Evolutionary conservation across 2,888 invertebrate genomes (phyloP), one percentile per base, ranked within the genome.

Genomic region (Trilocha varians): DNA sequence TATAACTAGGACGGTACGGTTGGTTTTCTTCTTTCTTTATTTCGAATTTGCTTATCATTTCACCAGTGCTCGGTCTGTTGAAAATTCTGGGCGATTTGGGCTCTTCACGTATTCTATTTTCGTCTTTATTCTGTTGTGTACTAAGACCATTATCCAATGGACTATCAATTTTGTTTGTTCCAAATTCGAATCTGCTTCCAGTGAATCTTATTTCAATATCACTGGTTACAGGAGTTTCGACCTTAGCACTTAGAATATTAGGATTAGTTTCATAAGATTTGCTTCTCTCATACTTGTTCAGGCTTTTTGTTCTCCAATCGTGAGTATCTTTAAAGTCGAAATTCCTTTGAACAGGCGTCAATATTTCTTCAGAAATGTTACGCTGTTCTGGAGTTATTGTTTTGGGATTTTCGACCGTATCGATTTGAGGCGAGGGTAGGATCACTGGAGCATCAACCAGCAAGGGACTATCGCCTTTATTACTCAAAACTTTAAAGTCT

Each of bases 341-440:
- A 25, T 40, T 41, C 9, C 16, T 40, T 32, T 32, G 36, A 8
- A 39, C 34, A 13, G 39, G 40, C 36, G 25, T 39, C n/a, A 42
- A 13, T 8, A 42, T 36, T 42, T 45, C 39, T 38, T 45, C 45
- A 13, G 15, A 11, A 14, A 25, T 25, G 5, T 1, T 25, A 25
- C 11, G 6, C 25, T 25, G 15, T 40, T 41, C 33, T 13, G 36
- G 36, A 6, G 34, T 14, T 2, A 13, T 41, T 34, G 32, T 43
- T 39, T 16, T 45, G 14, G 41, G 34, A 44, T 40, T 49, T 39
- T 56, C 46, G 25, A 35, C 43, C 3, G 46, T 55, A 39, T 44
- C 36, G 0, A 14, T 25, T 17, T 43, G 40, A 3, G 42, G 38
- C 5, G 35, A 32, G 6, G 38, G 5, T 1, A 42, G 6, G 14